A percentile compares a stretch with the other conserved stretches of the same genome.
Evolutionary conservation across 2,888 invertebrate species (phyloP).

Genomic region (Odontothrips loti): DNA sequence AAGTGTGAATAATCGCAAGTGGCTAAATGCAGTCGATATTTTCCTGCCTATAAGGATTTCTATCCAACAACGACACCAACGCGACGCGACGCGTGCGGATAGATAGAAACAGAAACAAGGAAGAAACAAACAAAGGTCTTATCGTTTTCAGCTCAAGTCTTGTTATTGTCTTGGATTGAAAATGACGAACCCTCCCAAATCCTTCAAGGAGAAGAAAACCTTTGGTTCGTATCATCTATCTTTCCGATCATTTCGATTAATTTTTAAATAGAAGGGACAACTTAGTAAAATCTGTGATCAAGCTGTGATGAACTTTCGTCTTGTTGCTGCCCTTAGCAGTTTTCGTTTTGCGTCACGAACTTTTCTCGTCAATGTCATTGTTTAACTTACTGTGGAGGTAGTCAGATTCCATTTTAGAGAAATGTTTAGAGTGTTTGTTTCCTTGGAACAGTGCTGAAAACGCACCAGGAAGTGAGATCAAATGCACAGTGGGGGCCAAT

Average conservation of each 20-base stretch:
- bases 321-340: background rate
- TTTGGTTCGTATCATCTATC: background rate
- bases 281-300: too few relatives aligned
- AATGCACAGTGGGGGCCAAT: background rate
- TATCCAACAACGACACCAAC: background rate
- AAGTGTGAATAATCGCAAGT: background rate
- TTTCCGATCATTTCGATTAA: too few relatives aligned
- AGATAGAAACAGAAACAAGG: background rate
- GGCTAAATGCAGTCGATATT: background rate
- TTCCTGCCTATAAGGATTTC: background rate
- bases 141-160: background rate
- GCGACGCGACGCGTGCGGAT: background rate
- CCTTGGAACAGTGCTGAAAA: background rate
- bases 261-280: too few relatives aligned
- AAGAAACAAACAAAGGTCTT: conserved; percentile 14
- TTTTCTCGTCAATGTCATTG: background rate
- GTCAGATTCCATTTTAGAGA: background rate
- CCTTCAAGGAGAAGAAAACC: conserved; percentile 1
- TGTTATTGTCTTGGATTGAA: background rate
- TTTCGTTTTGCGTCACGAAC: background rate
- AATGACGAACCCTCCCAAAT: background rate
- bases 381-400: background rate
- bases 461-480: background rate
- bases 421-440: background rate
- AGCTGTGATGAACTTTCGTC: too few relatives aligned